These are phyloP conservation scores for Drosophila quasianomalipes DNA, from an alignment of 2,888 invertebrate genomes.

Conservation along the genomic window DNA sequence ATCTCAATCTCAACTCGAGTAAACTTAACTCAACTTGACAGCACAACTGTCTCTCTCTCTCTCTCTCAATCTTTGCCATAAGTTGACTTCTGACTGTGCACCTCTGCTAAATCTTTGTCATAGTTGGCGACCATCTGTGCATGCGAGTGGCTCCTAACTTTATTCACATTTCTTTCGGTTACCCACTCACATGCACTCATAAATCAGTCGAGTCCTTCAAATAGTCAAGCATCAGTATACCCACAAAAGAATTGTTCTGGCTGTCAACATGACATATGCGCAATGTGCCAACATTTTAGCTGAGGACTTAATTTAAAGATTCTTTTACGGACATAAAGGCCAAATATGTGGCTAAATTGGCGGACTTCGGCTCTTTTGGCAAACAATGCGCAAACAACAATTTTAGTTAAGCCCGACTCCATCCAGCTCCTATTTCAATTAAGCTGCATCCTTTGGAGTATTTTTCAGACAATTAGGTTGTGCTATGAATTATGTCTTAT, in stretches of 20 bases:
- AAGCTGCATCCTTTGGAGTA: slow-evolving; percentile 29
- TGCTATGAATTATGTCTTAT: slow-evolving; percentile 63
- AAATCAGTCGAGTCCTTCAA: slow-evolving; percentile 38
- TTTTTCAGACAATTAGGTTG: slow-evolving; percentile 50
- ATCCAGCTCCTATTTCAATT: slow-evolving; percentile 47
- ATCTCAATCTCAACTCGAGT: slow-evolving; percentile 24
- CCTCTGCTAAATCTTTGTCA: slow-evolving; percentile 29
- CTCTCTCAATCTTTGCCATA: slow-evolving; percentile 10
- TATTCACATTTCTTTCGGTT: slow-evolving; percentile 27
- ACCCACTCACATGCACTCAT: slow-evolving; percentile 32
- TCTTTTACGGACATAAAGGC: slow-evolving; percentile 51
- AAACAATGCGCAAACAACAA: slow-evolving; percentile 6
- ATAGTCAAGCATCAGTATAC: slow-evolving; percentile 2
- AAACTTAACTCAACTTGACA: slow-evolving; percentile 29
- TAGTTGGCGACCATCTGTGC: background rate
- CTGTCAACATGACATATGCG: slow-evolving; percentile 73
- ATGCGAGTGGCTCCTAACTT: slow-evolving; percentile 9
- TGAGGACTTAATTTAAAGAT: slow-evolving; percentile 64
- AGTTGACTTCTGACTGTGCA: slow-evolving; percentile 6
- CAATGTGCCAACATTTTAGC: slow-evolving; percentile 51
- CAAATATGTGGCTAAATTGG: slow-evolving; percentile 18
- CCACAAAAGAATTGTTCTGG: slow-evolving; percentile 22
- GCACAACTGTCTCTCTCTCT: background rate
- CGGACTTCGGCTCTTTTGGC: background rate
- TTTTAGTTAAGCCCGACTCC: slow-evolving; percentile 6